Evolutionary conservation across 2,797 vertebrate genomes (phyloP), one percentile per base, ranked within the genome.

Genomic region (Lycodopsis pacificus): DNA sequence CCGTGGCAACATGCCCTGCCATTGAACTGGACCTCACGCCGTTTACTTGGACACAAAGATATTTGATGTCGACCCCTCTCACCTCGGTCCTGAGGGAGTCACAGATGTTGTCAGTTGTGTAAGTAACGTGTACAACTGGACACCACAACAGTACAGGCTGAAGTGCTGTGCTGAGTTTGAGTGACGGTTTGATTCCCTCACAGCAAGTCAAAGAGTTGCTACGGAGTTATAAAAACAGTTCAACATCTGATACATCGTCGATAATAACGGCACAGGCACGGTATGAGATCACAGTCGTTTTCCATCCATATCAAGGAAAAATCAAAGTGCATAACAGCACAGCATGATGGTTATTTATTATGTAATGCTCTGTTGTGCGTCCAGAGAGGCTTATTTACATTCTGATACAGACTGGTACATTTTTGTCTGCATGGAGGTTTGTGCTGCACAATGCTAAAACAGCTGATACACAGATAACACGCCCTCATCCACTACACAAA

Each of bases 31-130:
- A 79, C 77, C 65, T 38, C 88, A 73, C 22, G 5, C 54, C 78
- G 85, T 62, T 85, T 75, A 70, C 81, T 66, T 88, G 77, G 82
- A 90, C 78, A 84, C 22, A 84, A 82, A 88, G 68, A 69, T 79
- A 86, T 88, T 80, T 76, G 68, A 79, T 89, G 83, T 88, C 79
- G 32, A 4, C 48, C 71, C 36, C 76, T 38, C 81, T 80, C 67
- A 56, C 83, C 83, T 73, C 53, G 0, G 42, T 56, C 80, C 65
- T 8, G 8, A 14, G 80, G 77, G 82, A 82, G 74, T 68, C 86
- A 20, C 89, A 89, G 69, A 82, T 82, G 79, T 85, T 82, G 68
- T 75, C 77, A 77, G 77, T 75, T 77, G 73, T 86, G 77, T 81
- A 76, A 73, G 84, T 71, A 74, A 76, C 65, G 79, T 75, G 84